A percentile compares a stretch with the other conserved stretches of the same genome.
phyloP scores from a whole-genome alignment of 2,113 vertebrate species.

The Equus quagga region DNA sequence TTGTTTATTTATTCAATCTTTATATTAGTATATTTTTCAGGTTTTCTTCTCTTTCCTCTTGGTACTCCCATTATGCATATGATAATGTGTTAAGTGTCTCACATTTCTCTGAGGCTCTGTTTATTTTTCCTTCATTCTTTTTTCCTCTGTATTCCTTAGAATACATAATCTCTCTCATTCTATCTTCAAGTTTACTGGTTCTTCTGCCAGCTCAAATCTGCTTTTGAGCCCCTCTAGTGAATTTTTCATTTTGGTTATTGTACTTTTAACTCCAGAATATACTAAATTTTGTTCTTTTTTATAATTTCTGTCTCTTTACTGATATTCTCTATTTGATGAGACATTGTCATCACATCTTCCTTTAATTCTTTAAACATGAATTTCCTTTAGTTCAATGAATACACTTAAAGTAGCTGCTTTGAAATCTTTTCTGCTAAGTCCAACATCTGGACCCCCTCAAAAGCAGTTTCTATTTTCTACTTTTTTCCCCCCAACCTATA shows the following conservation, averaged over 20 bases:
- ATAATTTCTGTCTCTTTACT: background rate
- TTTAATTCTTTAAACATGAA: slow-evolving; percentile 47
- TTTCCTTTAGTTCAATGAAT: slow-evolving; percentile 22
- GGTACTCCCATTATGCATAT: background rate
- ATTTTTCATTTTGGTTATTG: background rate
- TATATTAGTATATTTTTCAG: background rate
- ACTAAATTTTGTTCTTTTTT: background rate
- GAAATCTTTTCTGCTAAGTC: slow-evolving; percentile 41
- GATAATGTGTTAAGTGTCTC: background rate
- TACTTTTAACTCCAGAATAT: background rate
- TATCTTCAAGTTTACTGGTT: slow-evolving; percentile 7
- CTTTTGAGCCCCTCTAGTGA: background rate
- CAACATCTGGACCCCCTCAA: background rate
- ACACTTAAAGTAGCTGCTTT: background rate
- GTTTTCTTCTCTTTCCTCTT: background rate
- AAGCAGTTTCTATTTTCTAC: slow-evolving; percentile 32
- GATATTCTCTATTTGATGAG: slow-evolving; percentile 7
- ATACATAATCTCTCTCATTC: background rate
- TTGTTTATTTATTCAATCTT: slow-evolving; percentile 39
- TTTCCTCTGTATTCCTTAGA: background rate
- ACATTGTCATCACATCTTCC: slow-evolving; percentile 34
- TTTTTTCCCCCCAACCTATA: background rate
- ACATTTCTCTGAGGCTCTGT: slow-evolving; percentile 28
- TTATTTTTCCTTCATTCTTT: slow-evolving; percentile 38
- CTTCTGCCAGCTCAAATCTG: background rate